Evolutionary conservation across 2,888 invertebrate species (phyloP), one percentile per base, ranked within the genome.

Genomic region (Odontocerum albicorne): DNA sequence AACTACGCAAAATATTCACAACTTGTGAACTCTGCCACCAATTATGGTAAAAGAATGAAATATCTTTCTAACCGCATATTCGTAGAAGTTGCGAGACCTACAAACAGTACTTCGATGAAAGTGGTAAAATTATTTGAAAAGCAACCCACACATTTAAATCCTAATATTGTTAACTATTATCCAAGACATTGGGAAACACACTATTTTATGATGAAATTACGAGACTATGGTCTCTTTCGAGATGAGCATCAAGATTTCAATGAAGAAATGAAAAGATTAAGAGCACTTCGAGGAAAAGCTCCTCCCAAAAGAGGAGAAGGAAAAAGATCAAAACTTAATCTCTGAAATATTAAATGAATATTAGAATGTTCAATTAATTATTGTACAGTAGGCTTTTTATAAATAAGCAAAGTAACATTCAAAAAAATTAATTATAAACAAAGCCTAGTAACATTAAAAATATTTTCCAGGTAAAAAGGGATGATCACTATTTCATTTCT

Each of bases 191-290:
- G 84, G 1, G 90, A 94, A 70, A 88, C 88, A 0, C 82, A 85
- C 61, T 66, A 74, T 33, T 73, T 96, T 1, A 90, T 92, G 86
- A 73, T 75, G 60, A 77, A 83, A 62, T 73, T 94, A 31, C 72
- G 93, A 12, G 75, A 83, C 55, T 91, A 92, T 64, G 93, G 93
- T 0, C 73, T 93, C 3, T 93, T 79, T 70, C 80, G 92, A 55
- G 93, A 94, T 66, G 94, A 95, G 68, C 94, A 95, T 71, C 81
- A 87, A 67, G 94, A 94, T 72, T 94, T 93, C 67, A 86, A 85
- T 63, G 92, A 94, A 44, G 94, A 94, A 73, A 92, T 91, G 85
- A 80, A 81, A 62, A 79, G 92, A 53, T 72, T 91, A 64, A 77
- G 89, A 52, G 84, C 81, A 53, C 74, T 94, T 12, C 74, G 92